Evolutionary conservation across 2,113 vertebrate genomes (phyloP), one percentile per base, ranked within the genome.

Genomic region (Colossoma macropomum): DNA sequence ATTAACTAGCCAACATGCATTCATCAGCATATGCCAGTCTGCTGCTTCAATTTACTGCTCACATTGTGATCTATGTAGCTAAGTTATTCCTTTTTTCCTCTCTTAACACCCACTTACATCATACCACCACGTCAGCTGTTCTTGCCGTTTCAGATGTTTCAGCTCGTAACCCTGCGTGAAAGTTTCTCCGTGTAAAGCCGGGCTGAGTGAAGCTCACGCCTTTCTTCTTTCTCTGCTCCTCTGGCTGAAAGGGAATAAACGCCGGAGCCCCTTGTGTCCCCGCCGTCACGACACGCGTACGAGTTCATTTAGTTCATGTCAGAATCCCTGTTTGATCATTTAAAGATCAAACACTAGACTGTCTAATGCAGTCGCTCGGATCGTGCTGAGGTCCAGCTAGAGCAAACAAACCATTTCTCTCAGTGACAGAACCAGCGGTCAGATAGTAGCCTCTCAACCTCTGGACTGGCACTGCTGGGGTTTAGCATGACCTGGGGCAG

Each of bases 291-390:
- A 45, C 32, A 78, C 88, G 85, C 86, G 89, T 88, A 88, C 85
- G 80, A 45, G 54, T 78, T 78, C 1, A 3, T 60, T 80, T 71
- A 60, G 54, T 72, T 69, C 63, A 77, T 60, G 8, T 2, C 3
- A 32, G 68, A 85, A 85, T 75, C 73, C 63, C 88, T 60, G 86
- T 89, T 88, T 89, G 87, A 89, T 87, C 84, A 89, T 84, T 83
- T 80, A 84, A 72, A 80, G 80, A 70, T 65, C 41, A 65, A 74
- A 86, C 79, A 71, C 45, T 76, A 82, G 60, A 75, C 75, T 73
- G 65, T 60, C 21, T 60, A 45, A 85, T 25, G 79, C 16, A 75
- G 45, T 41, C 48, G 32, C 73, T 34, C 77, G 63, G 65, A 48
- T 71, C 66, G 62, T n/a, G 12, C 77, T 5, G 11, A 68, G 66